Evolutionary conservation across 2,888 invertebrate species (phyloP), one percentile per base, ranked within the genome.

Genomic region (Pseudococcus viburni): DNA sequence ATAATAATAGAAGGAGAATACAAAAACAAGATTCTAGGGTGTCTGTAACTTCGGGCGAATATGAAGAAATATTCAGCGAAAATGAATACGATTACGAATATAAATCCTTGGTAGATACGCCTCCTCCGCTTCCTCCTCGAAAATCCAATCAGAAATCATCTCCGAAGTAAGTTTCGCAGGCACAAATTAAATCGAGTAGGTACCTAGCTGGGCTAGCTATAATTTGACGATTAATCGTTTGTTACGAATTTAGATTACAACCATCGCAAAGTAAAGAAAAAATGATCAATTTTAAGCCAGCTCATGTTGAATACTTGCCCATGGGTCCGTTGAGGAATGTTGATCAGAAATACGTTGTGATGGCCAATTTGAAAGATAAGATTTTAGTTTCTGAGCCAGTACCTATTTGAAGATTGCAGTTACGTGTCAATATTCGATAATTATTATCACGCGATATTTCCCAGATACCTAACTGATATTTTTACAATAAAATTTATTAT

Each of bases 271-370:
- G 77, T 55, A 88, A 88, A 64, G 88, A 68, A 64, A 64, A 59
- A 19, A 73, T 59, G 9, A 73, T 46, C 5, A 84, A 77, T 48
- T 85, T 85, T 26, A 68, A 83, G 19, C 68, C 84, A 33, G 77
- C 84, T 42, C 68, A 85, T 22, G 80, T 80, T 7, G 87, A 87
- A 87, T 87, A 80, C 19, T 73, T 89, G 33, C 88, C 89, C 15
- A 88, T 88, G 88, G 48, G 68, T 48, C 73, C 89, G 15, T 33
- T 84, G 64, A 88, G 84, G 39, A 87, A 85, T 12, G 88, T 89
- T 2, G 90, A 90, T 85, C 90, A 90, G 33, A 90, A 90, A 68
- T 90, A 90, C 85, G 90, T 90, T 11, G 89, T 90, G n/a, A 90
- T 90, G 90, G 90, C 90, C 17, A 90, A 90, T 59, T 68, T 90